Percentiles rank a stretch among this genome's conserved stretches.
phyloP scores from a whole-genome alignment of 2,888 invertebrate genomes.

The Eupithecia abbreviata region DNA sequence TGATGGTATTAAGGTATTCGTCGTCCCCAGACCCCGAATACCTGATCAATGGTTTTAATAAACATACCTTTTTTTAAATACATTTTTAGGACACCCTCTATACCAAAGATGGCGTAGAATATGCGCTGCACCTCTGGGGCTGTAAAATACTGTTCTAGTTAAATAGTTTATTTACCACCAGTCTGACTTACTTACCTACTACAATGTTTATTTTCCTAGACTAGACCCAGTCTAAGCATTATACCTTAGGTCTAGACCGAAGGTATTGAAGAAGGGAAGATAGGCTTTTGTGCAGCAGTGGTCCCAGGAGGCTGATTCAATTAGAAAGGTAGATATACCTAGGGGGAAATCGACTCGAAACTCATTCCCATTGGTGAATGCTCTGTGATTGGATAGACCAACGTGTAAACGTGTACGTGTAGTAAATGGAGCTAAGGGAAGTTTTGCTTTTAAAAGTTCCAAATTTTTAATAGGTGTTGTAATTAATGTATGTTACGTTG shows the following conservation, averaged over 20 bases:
- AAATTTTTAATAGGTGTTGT: too few relatives aligned
- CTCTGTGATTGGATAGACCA: too few relatives aligned
- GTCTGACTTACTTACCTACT: neutral
- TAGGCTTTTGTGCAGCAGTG: neutral
- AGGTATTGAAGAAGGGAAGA: neutral
- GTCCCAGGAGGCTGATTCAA: neutral
- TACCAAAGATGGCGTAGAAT: neutral
- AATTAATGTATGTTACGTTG: too few relatives aligned
- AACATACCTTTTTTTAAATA: neutral
- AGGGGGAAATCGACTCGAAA: too few relatives aligned
- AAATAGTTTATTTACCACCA: neutral
- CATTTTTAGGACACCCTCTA: neutral
- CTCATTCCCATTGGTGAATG: too few relatives aligned
- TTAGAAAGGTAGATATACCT: too few relatives aligned
- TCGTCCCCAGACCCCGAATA: neutral
- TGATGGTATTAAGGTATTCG: neutral
- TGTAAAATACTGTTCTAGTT: constrained; percentile 1
- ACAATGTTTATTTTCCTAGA: neutral
- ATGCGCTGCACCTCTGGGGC: neutral
- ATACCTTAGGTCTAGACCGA: neutral
- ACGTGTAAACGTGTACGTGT: too few relatives aligned
- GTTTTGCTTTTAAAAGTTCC: too few relatives aligned
- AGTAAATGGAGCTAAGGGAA: too few relatives aligned
- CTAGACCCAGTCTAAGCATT: neutral
- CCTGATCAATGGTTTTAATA: neutral